Conservation (phyloP, 2,888 invertebrate species). For the Xanthia icteritia region DNA sequence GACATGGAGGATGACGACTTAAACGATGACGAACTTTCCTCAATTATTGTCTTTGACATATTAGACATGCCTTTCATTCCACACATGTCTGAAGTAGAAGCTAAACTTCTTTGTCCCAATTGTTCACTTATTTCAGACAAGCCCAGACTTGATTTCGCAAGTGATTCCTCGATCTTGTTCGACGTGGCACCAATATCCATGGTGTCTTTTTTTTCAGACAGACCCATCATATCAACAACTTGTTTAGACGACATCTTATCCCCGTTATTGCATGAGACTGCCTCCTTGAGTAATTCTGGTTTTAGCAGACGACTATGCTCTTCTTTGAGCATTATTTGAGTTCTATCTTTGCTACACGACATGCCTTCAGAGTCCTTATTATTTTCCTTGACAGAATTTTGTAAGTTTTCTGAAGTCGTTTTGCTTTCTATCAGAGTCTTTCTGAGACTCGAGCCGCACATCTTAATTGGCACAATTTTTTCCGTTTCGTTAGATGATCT, state of each 20-base stretch:
- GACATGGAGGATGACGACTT: constrained; percentile 68
- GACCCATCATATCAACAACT: constrained; percentile 52
- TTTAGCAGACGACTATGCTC: constrained; percentile 73
- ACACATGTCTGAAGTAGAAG: constrained; percentile 59
- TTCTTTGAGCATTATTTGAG: constrained; percentile 68
- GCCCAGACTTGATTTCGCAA: constrained; percentile 57
- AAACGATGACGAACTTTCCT: constrained; percentile 66
- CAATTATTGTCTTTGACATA: constrained; percentile 54
- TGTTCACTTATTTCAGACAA: constrained; percentile 63
- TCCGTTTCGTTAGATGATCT: constrained; percentile 62
- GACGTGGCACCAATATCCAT: constrained; percentile 24
- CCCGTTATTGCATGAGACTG: constrained; percentile 57
- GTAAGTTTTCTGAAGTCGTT: constrained; percentile 42
- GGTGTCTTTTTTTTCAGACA: constrained; percentile 33
- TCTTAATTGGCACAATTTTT: constrained; percentile 74
- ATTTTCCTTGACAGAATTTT: constrained; percentile 58
- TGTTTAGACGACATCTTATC: constrained; percentile 55
- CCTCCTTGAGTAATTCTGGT: constrained; percentile 69
- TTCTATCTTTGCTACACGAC: constrained; percentile 56
- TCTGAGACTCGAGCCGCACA: constrained; percentile 62
- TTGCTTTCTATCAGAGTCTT: constrained; percentile 46
- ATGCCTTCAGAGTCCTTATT: constrained; percentile 51
- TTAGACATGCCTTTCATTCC: constrained; percentile 52
- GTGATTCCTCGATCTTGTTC: constrained; percentile 54
- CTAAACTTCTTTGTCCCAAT: constrained; percentile 50